Percentiles rank a stretch among this genome's conserved stretches.
These are phyloP conservation scores for Motacilla tschutschensis DNA, from an alignment of 2,113 vertebrate genomes.

Conservation along the genomic window DNA sequence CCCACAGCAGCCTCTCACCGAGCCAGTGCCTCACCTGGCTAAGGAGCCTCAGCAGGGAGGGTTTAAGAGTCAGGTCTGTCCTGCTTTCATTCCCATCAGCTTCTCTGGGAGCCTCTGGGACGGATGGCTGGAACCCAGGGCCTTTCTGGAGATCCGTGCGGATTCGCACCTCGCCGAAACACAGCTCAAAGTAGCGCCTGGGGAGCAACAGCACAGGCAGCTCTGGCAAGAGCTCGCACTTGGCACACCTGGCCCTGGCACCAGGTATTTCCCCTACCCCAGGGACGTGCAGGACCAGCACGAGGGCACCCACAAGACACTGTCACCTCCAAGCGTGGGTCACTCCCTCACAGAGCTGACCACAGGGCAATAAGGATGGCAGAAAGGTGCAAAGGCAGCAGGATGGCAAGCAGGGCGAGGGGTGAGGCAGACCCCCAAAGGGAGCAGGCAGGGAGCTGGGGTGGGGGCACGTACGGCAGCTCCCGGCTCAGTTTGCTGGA, in stretches of 20 bases:
- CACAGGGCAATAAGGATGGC: neutral
- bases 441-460: neutral
- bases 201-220: neutral
- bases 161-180: conserved; percentile 89
- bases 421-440: neutral
- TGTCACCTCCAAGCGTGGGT: neutral
- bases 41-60: conserved; percentile 79
- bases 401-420: neutral
- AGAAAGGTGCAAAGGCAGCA: neutral
- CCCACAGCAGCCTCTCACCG: neutral
- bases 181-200: conserved; percentile 90
- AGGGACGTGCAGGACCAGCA: fast-evolving
- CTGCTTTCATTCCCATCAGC: neutral
- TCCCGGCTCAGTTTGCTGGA: conserved; percentile 93
- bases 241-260: neutral
- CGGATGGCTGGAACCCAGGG: conserved; percentile 9
- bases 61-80: conserved; percentile 71
- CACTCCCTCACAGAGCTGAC: neutral
- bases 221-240: neutral
- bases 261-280: neutral
- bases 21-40: conserved; percentile 81
- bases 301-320: neutral
- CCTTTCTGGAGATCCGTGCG: conserved; percentile 83
- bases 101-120: neutral
- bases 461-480: conserved; percentile 84